These are phyloP conservation scores for Tuta absoluta DNA, from an alignment of 2,888 invertebrate genomes.

Conservation along the genomic window DNA sequence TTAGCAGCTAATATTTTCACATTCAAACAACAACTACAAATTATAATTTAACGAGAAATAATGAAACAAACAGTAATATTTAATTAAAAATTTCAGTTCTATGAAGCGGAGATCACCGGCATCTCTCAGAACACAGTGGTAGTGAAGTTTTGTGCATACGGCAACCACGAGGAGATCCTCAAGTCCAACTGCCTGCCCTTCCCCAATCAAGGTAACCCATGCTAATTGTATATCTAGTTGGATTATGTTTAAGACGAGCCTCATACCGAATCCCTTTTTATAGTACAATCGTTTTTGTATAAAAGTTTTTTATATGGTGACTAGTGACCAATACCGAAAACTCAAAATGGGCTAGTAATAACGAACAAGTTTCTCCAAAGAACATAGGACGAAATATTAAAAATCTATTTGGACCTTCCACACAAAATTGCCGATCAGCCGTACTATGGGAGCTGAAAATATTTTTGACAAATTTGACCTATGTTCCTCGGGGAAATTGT, in stretches of 20 bases:
- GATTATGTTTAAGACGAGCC: too few species aligned
- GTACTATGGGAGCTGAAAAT: neutral
- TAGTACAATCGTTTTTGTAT: too few species aligned
- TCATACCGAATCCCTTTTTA: too few species aligned
- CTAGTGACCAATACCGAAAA: too few species aligned
- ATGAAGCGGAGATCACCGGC: conserved; percentile 90
- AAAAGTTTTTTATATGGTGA: too few species aligned
- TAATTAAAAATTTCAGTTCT: conserved; percentile 82
- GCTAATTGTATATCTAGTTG: neutral
- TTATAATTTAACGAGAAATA: too few species aligned
- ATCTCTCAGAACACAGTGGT: conserved; percentile 92
- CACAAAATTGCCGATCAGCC: neutral
- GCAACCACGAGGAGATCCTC: conserved; percentile 94
- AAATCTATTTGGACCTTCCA: too few species aligned
- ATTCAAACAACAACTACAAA: too few species aligned
- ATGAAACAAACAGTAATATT: neutral
- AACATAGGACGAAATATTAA: too few species aligned
- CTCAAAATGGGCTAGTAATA: too few species aligned
- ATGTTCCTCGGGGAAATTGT: neutral
- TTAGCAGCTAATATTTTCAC: too few species aligned
- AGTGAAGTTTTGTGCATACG: conserved; percentile 92
- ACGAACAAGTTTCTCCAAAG: too few species aligned
- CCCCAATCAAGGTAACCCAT: conserved; percentile 64
- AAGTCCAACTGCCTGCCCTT: conserved; percentile 89
- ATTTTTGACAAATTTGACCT: neutral